phyloP scores from a whole-genome alignment of 2,797 vertebrate genomes.

The Threskiornis aethiopicus region DNA sequence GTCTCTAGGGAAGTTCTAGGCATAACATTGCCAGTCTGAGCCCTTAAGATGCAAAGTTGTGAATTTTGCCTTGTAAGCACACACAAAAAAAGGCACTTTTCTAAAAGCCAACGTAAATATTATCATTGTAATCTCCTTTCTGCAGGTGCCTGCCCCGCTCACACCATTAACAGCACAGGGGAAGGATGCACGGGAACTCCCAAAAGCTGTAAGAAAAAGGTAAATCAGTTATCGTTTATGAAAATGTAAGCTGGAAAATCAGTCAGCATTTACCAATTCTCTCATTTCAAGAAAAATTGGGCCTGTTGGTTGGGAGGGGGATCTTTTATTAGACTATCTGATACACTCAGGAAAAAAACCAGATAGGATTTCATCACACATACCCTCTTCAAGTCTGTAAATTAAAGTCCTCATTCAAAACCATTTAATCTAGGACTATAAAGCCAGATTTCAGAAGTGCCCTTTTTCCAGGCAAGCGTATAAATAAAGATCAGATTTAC shows the following conservation, averaged over 20 bases:
- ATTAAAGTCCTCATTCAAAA: not conserved
- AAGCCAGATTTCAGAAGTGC: constrained; percentile 43
- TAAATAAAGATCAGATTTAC: constrained; percentile 42
- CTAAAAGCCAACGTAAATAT: not conserved
- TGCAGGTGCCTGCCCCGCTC: not conserved
- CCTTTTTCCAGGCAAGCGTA: not conserved
- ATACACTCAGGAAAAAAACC: not conserved
- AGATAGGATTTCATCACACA: not conserved
- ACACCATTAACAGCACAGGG: not conserved
- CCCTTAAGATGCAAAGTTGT: not conserved
- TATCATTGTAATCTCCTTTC: not conserved
- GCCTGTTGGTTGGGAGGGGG: not conserved
- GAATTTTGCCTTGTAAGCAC: not conserved
- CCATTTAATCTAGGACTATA: not conserved
- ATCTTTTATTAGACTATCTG: not conserved
- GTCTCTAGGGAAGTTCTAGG: not conserved
- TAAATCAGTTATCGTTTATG: not conserved
- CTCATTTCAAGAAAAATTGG: not conserved
- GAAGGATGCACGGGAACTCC: not conserved
- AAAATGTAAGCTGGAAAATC: not conserved
- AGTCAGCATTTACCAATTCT: not conserved
- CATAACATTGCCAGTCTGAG: not conserved
- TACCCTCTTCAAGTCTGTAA: not conserved
- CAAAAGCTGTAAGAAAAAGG: not conserved
- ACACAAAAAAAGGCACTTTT: not conserved